Evolutionary conservation across 2,113 vertebrate species (phyloP).

Genomic region (Vombatus ursinus): DNA sequence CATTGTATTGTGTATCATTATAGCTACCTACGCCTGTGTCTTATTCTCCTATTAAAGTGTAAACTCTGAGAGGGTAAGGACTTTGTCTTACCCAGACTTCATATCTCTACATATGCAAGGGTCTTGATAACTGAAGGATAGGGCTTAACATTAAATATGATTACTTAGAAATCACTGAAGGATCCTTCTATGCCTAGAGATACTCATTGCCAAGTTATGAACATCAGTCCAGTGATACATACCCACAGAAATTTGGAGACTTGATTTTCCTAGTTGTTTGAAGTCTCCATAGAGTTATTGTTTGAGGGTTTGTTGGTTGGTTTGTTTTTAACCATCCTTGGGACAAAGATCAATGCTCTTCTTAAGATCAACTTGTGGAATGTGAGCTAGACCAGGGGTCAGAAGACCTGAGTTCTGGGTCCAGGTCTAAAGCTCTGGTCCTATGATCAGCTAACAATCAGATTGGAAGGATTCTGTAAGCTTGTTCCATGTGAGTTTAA

Average conservation of each 20-base stretch:
- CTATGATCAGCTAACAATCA: background rate
- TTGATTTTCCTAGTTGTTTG: background rate
- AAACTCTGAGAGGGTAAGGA: background rate
- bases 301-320: background rate
- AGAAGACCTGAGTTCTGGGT: background rate
- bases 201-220: background rate
- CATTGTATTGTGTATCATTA: background rate
- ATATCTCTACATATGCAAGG: rapidly evolving
- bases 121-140: background rate
- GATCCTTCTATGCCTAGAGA: background rate
- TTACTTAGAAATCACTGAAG: background rate
- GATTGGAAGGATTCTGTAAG: background rate
- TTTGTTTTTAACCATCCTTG: background rate
- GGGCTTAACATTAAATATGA: background rate
- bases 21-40: background rate
- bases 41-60: background rate
- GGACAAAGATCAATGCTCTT: background rate
- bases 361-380: background rate
- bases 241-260: background rate
- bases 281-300: conserved; percentile 24
- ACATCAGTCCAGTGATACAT: background rate
- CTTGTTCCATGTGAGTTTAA: background rate
- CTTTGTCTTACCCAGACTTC: background rate
- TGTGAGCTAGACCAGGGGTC: background rate
- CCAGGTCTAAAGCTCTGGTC: background rate